A percentile compares a stretch with the other conserved stretches of the same genome.
Evolutionary conservation across 2,888 invertebrate genomes (phyloP).

Genomic region (Ephialtes manifestator): DNA sequence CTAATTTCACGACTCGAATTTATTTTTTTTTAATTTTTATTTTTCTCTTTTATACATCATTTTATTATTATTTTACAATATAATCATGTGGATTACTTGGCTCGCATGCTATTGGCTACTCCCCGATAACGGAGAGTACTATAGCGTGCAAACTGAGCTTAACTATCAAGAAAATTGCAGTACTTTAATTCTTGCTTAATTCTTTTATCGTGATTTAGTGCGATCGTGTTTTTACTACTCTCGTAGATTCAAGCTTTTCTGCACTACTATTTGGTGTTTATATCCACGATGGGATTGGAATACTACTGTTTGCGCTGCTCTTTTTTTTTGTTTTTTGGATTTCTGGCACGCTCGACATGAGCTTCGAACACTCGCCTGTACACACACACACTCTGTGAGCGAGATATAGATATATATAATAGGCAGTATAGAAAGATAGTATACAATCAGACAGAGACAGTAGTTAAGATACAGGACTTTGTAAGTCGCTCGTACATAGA

Average conservation of each 20-base stretch:
- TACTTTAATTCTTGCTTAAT: neutral
- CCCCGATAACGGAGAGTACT: neutral
- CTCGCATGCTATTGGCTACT: neutral
- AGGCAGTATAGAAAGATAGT: slow-evolving; percentile 37
- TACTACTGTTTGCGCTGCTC: slow-evolving; percentile 35
- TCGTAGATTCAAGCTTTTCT: slow-evolving; percentile 2
- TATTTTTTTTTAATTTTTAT: slow-evolving; percentile 14
- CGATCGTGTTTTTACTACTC: slow-evolving; percentile 61
- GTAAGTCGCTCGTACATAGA: slow-evolving; percentile 70
- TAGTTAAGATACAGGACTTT: slow-evolving; percentile 63
- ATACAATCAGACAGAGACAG: slow-evolving; percentile 27
- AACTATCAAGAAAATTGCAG: neutral
- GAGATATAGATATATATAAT: neutral
- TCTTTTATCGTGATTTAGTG: slow-evolving; percentile 64
- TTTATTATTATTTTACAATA: slow-evolving; percentile 17
- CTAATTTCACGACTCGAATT: slow-evolving; percentile 61
- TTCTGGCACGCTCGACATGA: slow-evolving; percentile 73
- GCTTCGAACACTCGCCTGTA: slow-evolving; percentile 73
- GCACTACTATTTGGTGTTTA: slow-evolving; percentile 40
- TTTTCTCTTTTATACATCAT: slow-evolving; percentile 4
- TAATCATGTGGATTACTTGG: neutral
- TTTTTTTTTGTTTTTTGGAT: slow-evolving; percentile 26
- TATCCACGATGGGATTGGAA: slow-evolving; percentile 23
- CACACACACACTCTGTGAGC: slow-evolving; percentile 48
- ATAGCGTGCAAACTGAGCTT: neutral